phyloP scores from a whole-genome alignment of 2,113 vertebrate species.

The Pipra filicauda region DNA sequence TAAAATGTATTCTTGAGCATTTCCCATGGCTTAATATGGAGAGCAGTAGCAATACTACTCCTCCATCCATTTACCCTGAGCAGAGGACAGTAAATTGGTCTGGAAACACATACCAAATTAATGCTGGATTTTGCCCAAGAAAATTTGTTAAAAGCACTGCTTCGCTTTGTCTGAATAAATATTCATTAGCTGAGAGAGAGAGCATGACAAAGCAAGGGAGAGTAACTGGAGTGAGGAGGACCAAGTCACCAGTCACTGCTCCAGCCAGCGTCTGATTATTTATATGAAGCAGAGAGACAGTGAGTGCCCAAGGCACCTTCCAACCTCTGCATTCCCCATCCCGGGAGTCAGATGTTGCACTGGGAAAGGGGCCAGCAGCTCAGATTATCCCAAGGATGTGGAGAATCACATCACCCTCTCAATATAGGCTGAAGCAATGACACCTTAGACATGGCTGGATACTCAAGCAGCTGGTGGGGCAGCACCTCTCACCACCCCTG shows the following conservation, averaged over 20 bases:
- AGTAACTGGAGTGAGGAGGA: neutral
- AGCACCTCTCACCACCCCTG: neutral
- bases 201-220: neutral
- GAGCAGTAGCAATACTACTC: neutral
- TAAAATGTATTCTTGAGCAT: neutral
- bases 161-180: neutral
- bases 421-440: neutral
- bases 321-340: rapidly evolving
- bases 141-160: neutral
- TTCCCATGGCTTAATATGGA: neutral
- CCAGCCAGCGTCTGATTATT: rapidly evolving
- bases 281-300: neutral
- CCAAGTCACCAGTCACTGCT: neutral
- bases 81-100: neutral
- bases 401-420: neutral
- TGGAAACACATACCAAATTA: neutral
- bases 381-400: neutral
- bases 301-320: rapidly evolving
- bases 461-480: neutral
- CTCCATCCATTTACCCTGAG: neutral
- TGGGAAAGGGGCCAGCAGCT: neutral
- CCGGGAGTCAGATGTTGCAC: rapidly evolving
- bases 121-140: neutral
- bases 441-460: neutral
- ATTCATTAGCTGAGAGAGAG: neutral